Evolutionary conservation across 2,113 vertebrate species (phyloP).

Genomic region (Urocitellus parryii): DNA sequence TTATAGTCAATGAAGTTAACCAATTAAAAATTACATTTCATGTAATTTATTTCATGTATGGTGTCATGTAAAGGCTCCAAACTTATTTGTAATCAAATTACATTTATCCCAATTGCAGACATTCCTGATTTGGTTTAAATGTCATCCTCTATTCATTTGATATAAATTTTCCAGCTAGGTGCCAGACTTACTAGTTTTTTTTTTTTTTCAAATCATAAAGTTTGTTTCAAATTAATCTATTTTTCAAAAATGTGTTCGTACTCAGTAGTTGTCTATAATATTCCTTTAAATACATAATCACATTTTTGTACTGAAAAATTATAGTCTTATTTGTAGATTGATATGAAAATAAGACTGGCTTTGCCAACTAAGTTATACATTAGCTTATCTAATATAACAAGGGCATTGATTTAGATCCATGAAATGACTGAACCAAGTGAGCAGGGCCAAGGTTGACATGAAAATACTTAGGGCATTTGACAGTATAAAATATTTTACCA

Average conservation of each 20-base stretch:
- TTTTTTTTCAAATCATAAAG: neutral
- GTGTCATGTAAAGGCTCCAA: neutral
- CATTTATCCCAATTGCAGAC: neutral
- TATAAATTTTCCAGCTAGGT: neutral
- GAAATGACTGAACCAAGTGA: neutral
- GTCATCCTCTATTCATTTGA: neutral
- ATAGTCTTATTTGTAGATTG: neutral
- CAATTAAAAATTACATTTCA: neutral
- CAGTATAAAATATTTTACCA: neutral
- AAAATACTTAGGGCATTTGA: neutral
- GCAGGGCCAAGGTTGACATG: neutral
- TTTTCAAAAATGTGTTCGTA: neutral
- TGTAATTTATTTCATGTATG: neutral
- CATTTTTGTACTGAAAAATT: conserved; percentile 35
- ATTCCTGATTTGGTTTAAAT: neutral
- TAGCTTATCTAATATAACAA: neutral
- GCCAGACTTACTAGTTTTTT: no score
- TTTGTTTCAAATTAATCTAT: neutral
- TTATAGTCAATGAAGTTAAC: neutral
- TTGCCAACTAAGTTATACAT: neutral
- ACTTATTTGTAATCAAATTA: neutral
- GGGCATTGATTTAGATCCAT: neutral
- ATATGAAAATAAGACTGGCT: conserved; percentile 15
- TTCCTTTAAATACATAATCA: neutral
- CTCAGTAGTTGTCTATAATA: neutral